A percentile compares a stretch with the other conserved stretches of the same genome.
These are phyloP conservation scores for Nomada fucata DNA, from an alignment of 2,888 invertebrate species.

Conservation along the genomic window DNA sequence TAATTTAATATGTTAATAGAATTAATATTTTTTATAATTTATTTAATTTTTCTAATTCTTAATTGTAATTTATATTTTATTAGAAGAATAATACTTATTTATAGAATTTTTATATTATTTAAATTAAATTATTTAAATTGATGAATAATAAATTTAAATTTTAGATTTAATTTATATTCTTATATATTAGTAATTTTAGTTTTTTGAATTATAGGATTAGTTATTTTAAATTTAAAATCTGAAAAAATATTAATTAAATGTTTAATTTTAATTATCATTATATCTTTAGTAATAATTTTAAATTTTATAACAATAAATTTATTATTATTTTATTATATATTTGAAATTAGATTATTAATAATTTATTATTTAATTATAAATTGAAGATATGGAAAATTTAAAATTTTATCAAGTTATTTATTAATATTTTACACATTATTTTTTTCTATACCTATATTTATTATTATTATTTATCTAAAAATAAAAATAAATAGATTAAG, in stretches of 20 bases:
- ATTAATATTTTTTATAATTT: neutral
- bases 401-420: neutral
- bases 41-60: neutral
- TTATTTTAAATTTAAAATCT: neutral
- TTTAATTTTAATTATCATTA: neutral
- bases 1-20: neutral
- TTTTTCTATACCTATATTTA: conserved; percentile 5
- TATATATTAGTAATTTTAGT: neutral
- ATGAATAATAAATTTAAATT: neutral
- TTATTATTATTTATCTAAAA: neutral
- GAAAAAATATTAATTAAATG: neutral
- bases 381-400: neutral
- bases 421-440: conserved; percentile 1
- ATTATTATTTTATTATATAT: conserved; percentile 4
- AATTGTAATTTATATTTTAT: neutral
- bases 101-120: neutral
- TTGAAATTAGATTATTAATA: conserved; percentile 1
- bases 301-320: neutral
- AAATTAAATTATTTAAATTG: neutral
- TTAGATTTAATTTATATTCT: neutral
- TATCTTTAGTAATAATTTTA: neutral
- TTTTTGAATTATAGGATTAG: neutral
- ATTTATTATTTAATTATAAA: neutral
- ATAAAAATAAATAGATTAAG: neutral
- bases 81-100: neutral